Base-by-base conservation (phyloP, 2,113 vertebrate genomes). In the Pipa parva region DNA sequence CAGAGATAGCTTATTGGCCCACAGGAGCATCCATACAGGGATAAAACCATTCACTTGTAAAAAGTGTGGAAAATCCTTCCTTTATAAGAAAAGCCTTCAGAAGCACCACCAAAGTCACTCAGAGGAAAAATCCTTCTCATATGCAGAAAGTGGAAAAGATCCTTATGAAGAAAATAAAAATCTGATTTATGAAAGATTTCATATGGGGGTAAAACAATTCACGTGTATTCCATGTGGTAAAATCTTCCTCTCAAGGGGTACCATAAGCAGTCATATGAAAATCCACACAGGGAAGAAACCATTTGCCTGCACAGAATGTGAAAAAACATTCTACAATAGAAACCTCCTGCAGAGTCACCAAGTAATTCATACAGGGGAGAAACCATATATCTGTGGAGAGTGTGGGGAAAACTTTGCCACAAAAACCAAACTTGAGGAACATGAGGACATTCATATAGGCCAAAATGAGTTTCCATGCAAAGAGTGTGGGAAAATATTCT, bases 321-420 rank as follows among this genome's bases (percentile, higher is more conserved):
- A 80, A 20, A 77, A 78, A 48, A 80, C 76, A 39, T 87, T 88
- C 58, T 33, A n/a, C n/a, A n/a, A n/a, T n/a, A n/a, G n/a, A n/a
- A n/a, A n/a, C n/a, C n/a, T n/a, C n/a, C n/a, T n/a, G n/a, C n/a
- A n/a, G n/a, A n/a, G n/a, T n/a, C n/a, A n/a, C n/a, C n/a, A n/a
- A n/a, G n/a, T n/a, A n/a, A n/a, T n/a, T n/a, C n/a, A n/a, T n/a
- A n/a, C n/a, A n/a, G n/a, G n/a, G n/a, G n/a, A n/a, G n/a, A n/a
- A n/a, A n/a, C n/a, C n/a, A n/a, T n/a, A n/a, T n/a, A n/a, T n/a
- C n/a, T n/a, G n/a, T n/a, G n/a, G n/a, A n/a, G n/a, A n/a, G n/a
- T n/a, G n/a, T n/a, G n/a, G n/a, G n/a, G n/a, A n/a, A n/a, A n/a
- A n/a, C n/a, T n/a, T n/a, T n/a, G n/a, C n/a, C n/a, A n/a, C n/a